phyloP scores from a whole-genome alignment of 2,888 invertebrate genomes.

The Peribatodes rhomboidaria region DNA sequence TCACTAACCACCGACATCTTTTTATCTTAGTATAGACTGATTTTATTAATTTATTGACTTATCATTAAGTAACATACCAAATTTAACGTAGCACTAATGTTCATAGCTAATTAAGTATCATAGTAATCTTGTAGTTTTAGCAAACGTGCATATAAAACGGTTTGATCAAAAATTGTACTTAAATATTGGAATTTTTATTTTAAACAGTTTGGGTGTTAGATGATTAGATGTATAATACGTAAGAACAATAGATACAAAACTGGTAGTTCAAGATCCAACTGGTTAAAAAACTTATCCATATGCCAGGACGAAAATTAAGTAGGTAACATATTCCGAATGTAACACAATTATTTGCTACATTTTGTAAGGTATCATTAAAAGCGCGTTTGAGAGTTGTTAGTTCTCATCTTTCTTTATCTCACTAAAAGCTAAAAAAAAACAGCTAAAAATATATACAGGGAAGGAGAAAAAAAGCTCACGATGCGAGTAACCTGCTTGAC shows the following conservation, averaged over 20 bases:
- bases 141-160: slow-evolving; percentile 8
- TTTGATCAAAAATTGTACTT: slow-evolving; percentile 44
- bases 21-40: slow-evolving; percentile 72
- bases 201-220: slow-evolving; percentile 12
- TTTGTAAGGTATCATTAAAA: no score
- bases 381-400: no score
- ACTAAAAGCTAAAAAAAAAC: no score
- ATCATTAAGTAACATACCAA: slow-evolving; percentile 77
- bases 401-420: no score
- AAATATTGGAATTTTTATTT: slow-evolving; percentile 25
- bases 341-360: no score
- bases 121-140: slow-evolving; percentile 4
- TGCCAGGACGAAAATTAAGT: no score
- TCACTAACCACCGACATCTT: slow-evolving; percentile 79
- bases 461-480: no score
- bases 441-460: no score
- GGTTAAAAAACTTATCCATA: not conserved
- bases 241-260: slow-evolving; percentile 5
- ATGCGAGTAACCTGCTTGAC: no score
- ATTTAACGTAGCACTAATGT: slow-evolving; percentile 59
- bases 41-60: slow-evolving; percentile 72
- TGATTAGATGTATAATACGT: not conserved
- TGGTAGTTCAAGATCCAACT: not conserved
- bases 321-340: not conserved
- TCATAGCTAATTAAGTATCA: slow-evolving; percentile 24